Percentiles rank a stretch among this genome's conserved stretches.
Conservation (phyloP, 1,140 invertebrate species). For the Procambarus clarkii region DNA sequence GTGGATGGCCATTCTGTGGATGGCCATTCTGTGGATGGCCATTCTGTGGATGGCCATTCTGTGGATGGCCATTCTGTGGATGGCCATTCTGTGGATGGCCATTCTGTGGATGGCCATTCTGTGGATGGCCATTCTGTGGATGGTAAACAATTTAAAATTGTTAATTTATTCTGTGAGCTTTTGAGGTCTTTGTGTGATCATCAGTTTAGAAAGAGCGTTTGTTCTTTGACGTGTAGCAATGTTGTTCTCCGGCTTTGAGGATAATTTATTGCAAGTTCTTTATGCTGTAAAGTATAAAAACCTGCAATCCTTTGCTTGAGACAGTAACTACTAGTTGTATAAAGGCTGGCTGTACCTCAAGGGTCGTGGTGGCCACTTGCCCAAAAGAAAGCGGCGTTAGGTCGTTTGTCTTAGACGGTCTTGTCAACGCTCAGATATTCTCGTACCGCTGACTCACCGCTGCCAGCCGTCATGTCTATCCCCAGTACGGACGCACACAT, state of each 20-base stretch:
- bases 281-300: not conserved
- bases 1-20: too few relatives aligned
- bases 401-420: not conserved
- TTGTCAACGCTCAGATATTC: not conserved
- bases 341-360: not conserved
- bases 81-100: too few relatives aligned
- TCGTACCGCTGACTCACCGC: constrained; percentile 6
- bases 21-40: too few relatives aligned
- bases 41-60: too few relatives aligned
- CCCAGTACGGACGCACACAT: not conserved
- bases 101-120: too few relatives aligned
- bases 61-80: too few relatives aligned
- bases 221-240: not conserved
- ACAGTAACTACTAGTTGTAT: not conserved
- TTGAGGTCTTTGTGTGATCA: too few relatives aligned
- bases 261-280: not conserved
- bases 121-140: too few relatives aligned
- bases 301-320: not conserved
- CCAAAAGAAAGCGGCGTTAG: not conserved
- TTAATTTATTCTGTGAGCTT: too few relatives aligned
- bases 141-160: too few relatives aligned
- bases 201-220: too few relatives aligned
- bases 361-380: not conserved
- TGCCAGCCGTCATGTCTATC: not conserved
- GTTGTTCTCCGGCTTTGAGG: not conserved